Conservation (phyloP, 2,113 vertebrate species). For the Bubo scandiacus region DNA sequence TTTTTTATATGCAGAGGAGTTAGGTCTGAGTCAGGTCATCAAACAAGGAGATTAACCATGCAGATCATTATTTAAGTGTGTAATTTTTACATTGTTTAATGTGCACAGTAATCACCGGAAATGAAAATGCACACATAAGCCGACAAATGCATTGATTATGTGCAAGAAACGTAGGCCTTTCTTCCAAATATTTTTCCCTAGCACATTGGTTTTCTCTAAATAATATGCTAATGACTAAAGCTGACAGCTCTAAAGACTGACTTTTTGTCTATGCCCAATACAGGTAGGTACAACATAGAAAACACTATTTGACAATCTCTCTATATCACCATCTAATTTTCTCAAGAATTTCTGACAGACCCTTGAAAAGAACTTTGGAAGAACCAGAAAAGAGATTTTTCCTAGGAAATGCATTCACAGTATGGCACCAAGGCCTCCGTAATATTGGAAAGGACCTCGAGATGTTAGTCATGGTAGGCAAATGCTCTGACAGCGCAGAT, state of each 20-base stretch:
- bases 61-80: background rate
- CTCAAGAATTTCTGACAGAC: background rate
- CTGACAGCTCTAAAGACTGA: background rate
- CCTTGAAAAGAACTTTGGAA: background rate
- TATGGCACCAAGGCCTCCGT: background rate
- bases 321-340: background rate
- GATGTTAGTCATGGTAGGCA: background rate
- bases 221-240: background rate
- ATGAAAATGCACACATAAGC: background rate
- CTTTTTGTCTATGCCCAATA: background rate
- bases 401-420: background rate
- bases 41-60: background rate
- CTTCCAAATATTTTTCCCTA: background rate
- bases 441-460: background rate
- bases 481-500: background rate
- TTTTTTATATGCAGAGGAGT: background rate
- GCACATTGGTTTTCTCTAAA: background rate
- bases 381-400: background rate
- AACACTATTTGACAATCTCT: accelerated
- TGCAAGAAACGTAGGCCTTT: background rate
- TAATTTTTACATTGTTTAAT: background rate
- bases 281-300: background rate
- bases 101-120: background rate
- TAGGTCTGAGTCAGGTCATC: background rate
- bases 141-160: background rate